phyloP scores from a whole-genome alignment of 2,888 invertebrate species.

The Quadroppia sp. region DNA sequence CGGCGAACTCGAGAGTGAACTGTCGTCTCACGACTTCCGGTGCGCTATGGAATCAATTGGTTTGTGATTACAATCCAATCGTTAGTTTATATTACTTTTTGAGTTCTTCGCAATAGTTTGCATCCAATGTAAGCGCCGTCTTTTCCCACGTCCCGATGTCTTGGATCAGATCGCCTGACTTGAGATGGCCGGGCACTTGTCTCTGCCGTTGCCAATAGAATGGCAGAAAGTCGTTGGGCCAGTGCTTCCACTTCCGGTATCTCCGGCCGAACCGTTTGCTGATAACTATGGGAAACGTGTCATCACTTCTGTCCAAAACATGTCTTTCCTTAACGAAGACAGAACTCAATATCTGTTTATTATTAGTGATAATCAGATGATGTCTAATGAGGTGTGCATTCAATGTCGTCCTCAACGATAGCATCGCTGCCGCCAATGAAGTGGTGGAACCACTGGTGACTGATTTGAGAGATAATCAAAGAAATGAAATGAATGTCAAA shows the following conservation, averaged over 20 bases:
- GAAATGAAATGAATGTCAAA: background rate
- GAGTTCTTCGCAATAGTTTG: conserved; percentile 63
- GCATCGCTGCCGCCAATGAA: background rate
- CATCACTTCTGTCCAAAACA: background rate
- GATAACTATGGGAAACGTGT: background rate
- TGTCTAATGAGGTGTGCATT: background rate
- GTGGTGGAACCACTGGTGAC: too few species aligned
- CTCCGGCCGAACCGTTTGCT: conserved; percentile 39
- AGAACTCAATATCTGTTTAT: conserved; percentile 11
- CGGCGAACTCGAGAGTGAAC: conserved; percentile 67
- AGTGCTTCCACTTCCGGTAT: conserved; percentile 37
- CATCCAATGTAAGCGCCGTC: conserved; percentile 43
- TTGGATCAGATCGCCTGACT: conserved; percentile 44
- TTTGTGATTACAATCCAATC: background rate
- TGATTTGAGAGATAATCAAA: too few species aligned
- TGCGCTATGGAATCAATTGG: conserved; percentile 57
- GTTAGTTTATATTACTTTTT: conserved; percentile 59
- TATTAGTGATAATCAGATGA: conserved; percentile 25
- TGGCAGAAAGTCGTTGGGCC: conserved; percentile 46
- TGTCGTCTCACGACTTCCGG: conserved; percentile 66
- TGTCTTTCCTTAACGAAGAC: conserved; percentile 5
- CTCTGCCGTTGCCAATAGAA: conserved; percentile 44
- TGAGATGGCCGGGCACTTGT: conserved; percentile 38
- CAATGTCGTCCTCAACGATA: conserved; percentile 1
- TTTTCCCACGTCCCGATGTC: conserved; percentile 42